These are phyloP conservation scores for Lithophane leautieri DNA, from an alignment of 2,888 invertebrate species.

Conservation along the genomic window DNA sequence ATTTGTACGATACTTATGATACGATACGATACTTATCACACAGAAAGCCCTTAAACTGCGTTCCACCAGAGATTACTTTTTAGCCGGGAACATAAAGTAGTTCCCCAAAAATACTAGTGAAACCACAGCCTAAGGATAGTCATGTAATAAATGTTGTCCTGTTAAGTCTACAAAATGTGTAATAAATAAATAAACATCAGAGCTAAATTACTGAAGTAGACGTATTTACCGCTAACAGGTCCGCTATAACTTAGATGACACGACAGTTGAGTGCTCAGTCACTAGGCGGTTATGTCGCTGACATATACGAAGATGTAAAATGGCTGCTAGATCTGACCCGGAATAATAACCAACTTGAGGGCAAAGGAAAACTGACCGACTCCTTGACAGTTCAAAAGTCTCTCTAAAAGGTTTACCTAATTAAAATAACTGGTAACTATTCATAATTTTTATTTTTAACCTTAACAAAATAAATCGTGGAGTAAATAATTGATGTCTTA, in stretches of 20 bases:
- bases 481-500: neutral
- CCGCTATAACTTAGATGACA: conserved; percentile 52
- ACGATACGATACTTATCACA: neutral
- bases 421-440: no score
- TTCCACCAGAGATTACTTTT: neutral
- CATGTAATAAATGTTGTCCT: neutral
- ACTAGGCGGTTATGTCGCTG: conserved; percentile 61
- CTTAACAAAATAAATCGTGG: neutral
- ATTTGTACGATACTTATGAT: neutral
- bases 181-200: neutral
- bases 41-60: neutral
- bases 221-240: conserved; percentile 51
- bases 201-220: conserved; percentile 29
- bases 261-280: conserved; percentile 61
- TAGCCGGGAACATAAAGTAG: neutral
- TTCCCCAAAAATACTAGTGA: neutral
- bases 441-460: no score
- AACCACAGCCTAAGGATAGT: neutral
- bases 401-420: no score
- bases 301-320: conserved; percentile 40
- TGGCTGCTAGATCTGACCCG: conserved; percentile 24
- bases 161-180: no score
- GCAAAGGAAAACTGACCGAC: neutral
- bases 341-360: neutral
- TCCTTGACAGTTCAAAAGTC: no score